Evolutionary conservation across 2,888 invertebrate species (phyloP).

Genomic region (Trichopria drosophilae): DNA sequence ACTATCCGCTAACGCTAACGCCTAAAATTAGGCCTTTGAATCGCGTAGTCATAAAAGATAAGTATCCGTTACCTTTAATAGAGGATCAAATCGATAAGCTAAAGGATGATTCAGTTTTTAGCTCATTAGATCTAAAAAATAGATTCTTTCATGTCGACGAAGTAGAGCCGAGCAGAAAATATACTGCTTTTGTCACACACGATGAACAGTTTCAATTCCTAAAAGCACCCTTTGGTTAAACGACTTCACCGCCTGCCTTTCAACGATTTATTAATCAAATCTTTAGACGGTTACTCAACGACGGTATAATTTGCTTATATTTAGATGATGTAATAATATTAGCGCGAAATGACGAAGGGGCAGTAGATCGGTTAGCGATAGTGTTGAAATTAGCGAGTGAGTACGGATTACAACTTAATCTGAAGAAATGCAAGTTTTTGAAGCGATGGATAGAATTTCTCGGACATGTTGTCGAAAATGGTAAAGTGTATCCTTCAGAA

Average conservation of each 20-base stretch:
- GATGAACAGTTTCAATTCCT: slow-evolving; percentile 21
- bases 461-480: slow-evolving; percentile 6
- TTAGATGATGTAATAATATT: slow-evolving; percentile 1
- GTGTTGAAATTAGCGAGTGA: slow-evolving; percentile 27
- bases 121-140: slow-evolving; percentile 24
- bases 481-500: slow-evolving; percentile 1
- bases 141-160: slow-evolving; percentile 26
- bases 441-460: slow-evolving; percentile 5
- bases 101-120: slow-evolving; percentile 13
- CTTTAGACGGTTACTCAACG: slow-evolving; percentile 2
- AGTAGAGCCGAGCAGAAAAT: slow-evolving; percentile 14
- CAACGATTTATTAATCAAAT: slow-evolving; percentile 19
- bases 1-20: too few species aligned
- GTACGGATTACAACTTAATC: slow-evolving; percentile 24
- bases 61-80: slow-evolving; percentile 28
- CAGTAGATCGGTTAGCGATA: slow-evolving; percentile 17
- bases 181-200: slow-evolving; percentile 24
- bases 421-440: slow-evolving; percentile 26
- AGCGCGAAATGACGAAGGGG: neutral
- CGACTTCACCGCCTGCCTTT: slow-evolving; percentile 16
- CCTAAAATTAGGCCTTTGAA: slow-evolving; percentile 51
- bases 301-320: slow-evolving; percentile 2
- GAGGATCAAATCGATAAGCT: too few species aligned
- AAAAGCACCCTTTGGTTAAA: slow-evolving; percentile 22
- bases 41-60: slow-evolving; percentile 38